Evolutionary conservation across 1,140 invertebrate species (phyloP), one percentile per base, ranked within the genome.

Genomic region (Drosophila nasuta): DNA sequence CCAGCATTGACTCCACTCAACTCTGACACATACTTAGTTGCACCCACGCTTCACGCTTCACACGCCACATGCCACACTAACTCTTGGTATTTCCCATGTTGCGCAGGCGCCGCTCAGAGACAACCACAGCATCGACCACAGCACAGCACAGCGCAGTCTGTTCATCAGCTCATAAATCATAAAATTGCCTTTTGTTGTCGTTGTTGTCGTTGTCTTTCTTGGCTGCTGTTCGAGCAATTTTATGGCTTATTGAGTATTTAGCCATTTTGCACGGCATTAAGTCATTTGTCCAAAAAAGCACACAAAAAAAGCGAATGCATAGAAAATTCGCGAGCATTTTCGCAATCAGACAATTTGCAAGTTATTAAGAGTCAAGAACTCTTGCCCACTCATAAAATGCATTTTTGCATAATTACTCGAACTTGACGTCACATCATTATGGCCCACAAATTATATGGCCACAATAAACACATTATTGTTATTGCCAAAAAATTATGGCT

Each of bases 111-210:
- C 41, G 25, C 38, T 11, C 28, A 10, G 1, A 11, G 10, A n/a
- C 20, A 25, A 25, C 20, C 49, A n/a, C 33, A 8, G 33, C 28
- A 5, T 2, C 17, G 8, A 33, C 51, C 59, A 41, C 28, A 51
- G 60, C 25, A 45, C 33, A 8, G 30, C n/a, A n/a, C 2, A 8
- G 8, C 59, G 33, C 28, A 41, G 60, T n/a, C 52, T 57, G 33
- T 63, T 70, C 66, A 58, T 13, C 72, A 75, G 72, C 66, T 70
- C 72, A 62, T 75, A 75, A 75, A 75, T 75, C 72, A 75, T 75
- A 75, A 75, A 62, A 28, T 33, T 48, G 51, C 20, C 17, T 13
- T 56, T 60, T 49, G n/a, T 67, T 66, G 6, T 25, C 35, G 17
- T 57, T 25, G 17, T 57, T 25, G 17, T 67, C 7, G 17, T 57